phyloP scores from a whole-genome alignment of 2,888 invertebrate species.

The Odontomyia ornata region DNA sequence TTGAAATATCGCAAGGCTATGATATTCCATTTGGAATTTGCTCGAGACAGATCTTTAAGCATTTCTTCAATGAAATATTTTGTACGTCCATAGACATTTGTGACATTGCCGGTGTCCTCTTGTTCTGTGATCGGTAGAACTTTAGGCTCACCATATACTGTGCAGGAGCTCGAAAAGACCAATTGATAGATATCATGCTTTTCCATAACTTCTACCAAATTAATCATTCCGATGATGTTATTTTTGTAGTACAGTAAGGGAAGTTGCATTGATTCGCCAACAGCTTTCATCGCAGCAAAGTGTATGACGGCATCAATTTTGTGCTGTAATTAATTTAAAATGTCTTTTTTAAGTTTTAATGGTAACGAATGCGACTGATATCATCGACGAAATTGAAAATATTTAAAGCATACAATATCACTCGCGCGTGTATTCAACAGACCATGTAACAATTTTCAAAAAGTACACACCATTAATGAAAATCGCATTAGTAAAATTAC shows the following conservation, averaged over 20 bases:
- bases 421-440: too few species aligned
- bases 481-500: too few species aligned
- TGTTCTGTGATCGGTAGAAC: constrained; percentile 84
- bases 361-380: too few species aligned
- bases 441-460: too few species aligned
- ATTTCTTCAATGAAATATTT: constrained; percentile 96
- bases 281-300: constrained; percentile 94
- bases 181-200: constrained; percentile 77
- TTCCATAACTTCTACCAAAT: constrained; percentile 81
- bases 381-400: too few species aligned
- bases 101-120: constrained; percentile 86
- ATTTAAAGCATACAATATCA: too few species aligned
- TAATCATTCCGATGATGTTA: constrained; percentile 87
- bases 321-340: constrained; percentile 69
- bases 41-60: constrained; percentile 81
- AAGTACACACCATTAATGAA: too few species aligned
- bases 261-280: constrained; percentile 88
- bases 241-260: constrained; percentile 90
- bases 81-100: constrained; percentile 92
- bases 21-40: constrained; percentile 81
- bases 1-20: constrained; percentile 93
- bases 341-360: too few species aligned
- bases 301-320: constrained; percentile 88
- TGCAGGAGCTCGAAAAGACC: constrained; percentile 83
- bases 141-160: constrained; percentile 91